Evolutionary conservation across 1,140 invertebrate species (phyloP), one percentile per base, ranked within the genome.

Genomic region (Brachionus paranguensis): DNA sequence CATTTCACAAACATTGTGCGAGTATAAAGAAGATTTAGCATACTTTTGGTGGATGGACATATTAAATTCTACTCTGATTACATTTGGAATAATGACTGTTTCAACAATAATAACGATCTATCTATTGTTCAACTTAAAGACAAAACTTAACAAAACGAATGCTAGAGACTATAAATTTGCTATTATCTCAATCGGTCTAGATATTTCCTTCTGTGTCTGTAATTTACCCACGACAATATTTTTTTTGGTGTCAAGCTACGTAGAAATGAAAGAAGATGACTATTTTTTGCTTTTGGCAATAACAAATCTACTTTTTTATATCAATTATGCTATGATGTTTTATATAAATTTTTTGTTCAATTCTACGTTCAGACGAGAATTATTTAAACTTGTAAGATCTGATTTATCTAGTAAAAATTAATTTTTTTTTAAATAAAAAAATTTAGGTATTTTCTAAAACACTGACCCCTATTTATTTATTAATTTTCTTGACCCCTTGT

Each of bases 11-110:
- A 37, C 65, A 33, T 7, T 33, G 2, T 70, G 65, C 33, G 27
- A 70, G 14, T 70, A 70, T 37, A 70, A 37, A 12, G 65, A 70
- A 33, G 65, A 70, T 33, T 70, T 70, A 37, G n/a, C 27, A 37
- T 70, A 70, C 37, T 70, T 70, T 37, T 70, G 65, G 65, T 70
- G 65, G 65, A 70, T 70, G 65, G 65, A 70, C n/a, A 33, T 70
- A 3, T 70, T 70, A 12, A 70, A 70, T 37, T 70, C 65, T n/a
- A 70, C 65, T n/a, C n/a, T 70, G 0, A 70, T 70, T 0, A 70
- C 65, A 33, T 70, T 70, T 70, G 0, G 17, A 29, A 70, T 70
- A 37, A 70, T 70, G 65, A 29, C 17, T 8, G 4, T 37, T 5
- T 70, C 65, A 37, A 70, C 65, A 4, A 37, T 37, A 29, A 37